phyloP scores from a whole-genome alignment of 2,113 vertebrate genomes.

The Ascaphus truei region DNA sequence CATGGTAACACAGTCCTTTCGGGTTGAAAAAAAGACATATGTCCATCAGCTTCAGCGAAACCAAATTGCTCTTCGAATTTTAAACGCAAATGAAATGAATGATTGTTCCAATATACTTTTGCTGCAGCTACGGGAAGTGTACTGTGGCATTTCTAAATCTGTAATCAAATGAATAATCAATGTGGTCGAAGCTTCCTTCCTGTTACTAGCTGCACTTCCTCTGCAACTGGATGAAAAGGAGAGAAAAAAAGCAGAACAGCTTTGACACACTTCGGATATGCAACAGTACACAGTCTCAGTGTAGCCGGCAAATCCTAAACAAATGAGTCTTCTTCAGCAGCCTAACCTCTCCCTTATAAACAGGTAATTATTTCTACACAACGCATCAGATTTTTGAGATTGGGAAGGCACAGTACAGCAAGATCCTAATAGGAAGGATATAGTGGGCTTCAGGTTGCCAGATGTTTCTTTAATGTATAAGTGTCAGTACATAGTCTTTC shows the following conservation, averaged over 20 bases:
- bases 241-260: slow-evolving; percentile 64
- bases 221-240: slow-evolving; percentile 62
- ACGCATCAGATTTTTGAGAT: too few relatives aligned
- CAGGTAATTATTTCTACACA: slow-evolving; percentile 62
- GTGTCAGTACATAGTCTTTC: too few relatives aligned
- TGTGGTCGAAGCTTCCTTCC: slow-evolving; percentile 79
- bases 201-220: slow-evolving; percentile 73
- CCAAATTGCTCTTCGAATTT: too few relatives aligned
- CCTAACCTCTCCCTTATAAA: slow-evolving; percentile 39
- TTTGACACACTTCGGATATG: slow-evolving; percentile 30
- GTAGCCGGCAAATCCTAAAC: slow-evolving; percentile 53
- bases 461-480: too few relatives aligned
- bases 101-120: not conserved
- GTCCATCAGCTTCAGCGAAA: too few relatives aligned
- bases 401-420: too few relatives aligned
- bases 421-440: too few relatives aligned
- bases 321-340: slow-evolving; percentile 63
- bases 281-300: not conserved
- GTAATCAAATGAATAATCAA: slow-evolving; percentile 64
- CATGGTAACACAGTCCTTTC: too few relatives aligned
- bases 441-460: too few relatives aligned
- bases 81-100: too few relatives aligned
- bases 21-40: too few relatives aligned
- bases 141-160: slow-evolving; percentile 65
- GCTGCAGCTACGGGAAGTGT: slow-evolving; percentile 63